Conservation (phyloP, 1,140 invertebrate species). For the Apocrypta bakeri region DNA sequence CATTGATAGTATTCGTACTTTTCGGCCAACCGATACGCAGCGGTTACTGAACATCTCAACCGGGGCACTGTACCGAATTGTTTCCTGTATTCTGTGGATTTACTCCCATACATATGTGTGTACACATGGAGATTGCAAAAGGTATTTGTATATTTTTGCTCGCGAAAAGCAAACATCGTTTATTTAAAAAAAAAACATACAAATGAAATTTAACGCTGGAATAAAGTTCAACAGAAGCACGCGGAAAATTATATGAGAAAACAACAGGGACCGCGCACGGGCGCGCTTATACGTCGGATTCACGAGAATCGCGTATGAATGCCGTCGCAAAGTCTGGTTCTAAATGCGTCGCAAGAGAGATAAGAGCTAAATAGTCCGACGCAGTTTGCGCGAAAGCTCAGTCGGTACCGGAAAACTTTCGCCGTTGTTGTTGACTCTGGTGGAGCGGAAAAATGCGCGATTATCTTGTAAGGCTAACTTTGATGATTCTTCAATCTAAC, state of each 20-base stretch:
- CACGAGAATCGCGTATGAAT: not conserved
- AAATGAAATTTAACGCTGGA: not conserved
- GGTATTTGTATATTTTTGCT: too few species aligned
- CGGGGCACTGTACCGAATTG: too few species aligned
- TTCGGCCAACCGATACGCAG: too few species aligned
- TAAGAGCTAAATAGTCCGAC: not conserved
- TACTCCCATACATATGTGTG: too few species aligned
- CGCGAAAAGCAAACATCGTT: too few species aligned
- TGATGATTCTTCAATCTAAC: not conserved
- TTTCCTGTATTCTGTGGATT: too few species aligned
- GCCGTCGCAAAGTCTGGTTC: not conserved
- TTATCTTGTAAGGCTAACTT: not conserved
- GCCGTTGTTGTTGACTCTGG: not conserved
- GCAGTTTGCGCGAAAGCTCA: not conserved
- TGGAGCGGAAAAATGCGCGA: not conserved
- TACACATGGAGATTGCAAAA: too few species aligned
- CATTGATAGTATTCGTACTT: too few species aligned
- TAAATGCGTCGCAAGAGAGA: not conserved
- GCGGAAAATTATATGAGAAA: not conserved
- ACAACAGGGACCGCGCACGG: too few species aligned
- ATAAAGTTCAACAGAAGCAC: not conserved
- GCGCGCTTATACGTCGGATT: not conserved
- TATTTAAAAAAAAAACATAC: too few species aligned
- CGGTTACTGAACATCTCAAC: too few species aligned
- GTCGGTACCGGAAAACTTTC: not conserved